phyloP scores from a whole-genome alignment of 2,113 vertebrate genomes.

The Sclerurus mexicanus region DNA sequence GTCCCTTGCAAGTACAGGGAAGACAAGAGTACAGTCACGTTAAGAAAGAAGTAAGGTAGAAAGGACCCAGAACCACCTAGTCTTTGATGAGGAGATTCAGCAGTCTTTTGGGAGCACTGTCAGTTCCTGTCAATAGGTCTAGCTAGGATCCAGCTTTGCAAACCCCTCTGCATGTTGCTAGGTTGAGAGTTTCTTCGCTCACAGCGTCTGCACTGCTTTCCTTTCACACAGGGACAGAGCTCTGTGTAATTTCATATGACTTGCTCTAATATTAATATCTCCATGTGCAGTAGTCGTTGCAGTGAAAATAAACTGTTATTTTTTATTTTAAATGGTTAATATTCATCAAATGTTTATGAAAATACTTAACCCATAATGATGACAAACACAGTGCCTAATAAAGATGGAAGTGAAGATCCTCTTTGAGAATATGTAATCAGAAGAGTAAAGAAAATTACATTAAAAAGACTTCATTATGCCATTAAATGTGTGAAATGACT shows the following conservation, averaged over 20 bases:
- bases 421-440: constrained; percentile 67
- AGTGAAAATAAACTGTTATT: constrained; percentile 60
- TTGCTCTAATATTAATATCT: constrained; percentile 44
- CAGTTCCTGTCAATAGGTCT: neutral
- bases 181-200: neutral
- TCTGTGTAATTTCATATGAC: constrained; percentile 9
- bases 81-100: neutral
- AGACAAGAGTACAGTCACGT: neutral
- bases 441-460: constrained; percentile 72
- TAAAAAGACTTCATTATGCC: constrained; percentile 65
- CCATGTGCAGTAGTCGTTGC: constrained; percentile 32
- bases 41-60: neutral
- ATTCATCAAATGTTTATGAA: constrained; percentile 68
- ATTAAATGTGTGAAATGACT: constrained; percentile 66
- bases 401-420: constrained; percentile 67
- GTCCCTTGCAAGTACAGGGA: neutral
- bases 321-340: constrained; percentile 73
- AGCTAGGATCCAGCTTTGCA: neutral
- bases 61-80: neutral
- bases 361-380: constrained; percentile 56
- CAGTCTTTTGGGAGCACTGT: neutral
- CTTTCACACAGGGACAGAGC: neutral
- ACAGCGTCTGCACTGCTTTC: neutral
- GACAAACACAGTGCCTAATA: constrained; percentile 50
- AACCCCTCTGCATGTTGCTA: accelerated